A percentile compares a stretch with the other conserved stretches of the same genome.
Conservation (phyloP, 2,888 invertebrate genomes). For the Apamea sordens region DNA sequence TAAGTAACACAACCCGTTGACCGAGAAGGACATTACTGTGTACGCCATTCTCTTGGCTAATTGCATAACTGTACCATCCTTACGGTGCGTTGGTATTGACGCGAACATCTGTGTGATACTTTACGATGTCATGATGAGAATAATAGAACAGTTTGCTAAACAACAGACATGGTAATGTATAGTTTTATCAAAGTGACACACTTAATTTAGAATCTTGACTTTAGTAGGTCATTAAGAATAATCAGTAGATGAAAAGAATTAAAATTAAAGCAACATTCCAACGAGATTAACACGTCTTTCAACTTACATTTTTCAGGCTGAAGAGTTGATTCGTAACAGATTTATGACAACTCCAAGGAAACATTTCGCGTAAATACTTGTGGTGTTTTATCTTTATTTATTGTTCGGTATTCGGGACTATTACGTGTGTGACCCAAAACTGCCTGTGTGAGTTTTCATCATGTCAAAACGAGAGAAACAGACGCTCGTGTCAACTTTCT, state of each 20-base stretch:
- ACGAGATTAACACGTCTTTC: slow-evolving; percentile 70
- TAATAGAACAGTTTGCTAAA: slow-evolving; percentile 50
- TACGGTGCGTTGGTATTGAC: slow-evolving; percentile 61
- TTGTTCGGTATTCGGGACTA: slow-evolving; percentile 81
- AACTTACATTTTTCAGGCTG: slow-evolving; percentile 68
- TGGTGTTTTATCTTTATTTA: slow-evolving; percentile 70
- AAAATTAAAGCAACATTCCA: slow-evolving; percentile 49
- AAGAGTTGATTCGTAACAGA: slow-evolving; percentile 67
- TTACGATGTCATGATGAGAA: slow-evolving; percentile 54
- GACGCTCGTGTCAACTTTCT: slow-evolving; percentile 84
- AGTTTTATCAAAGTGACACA: slow-evolving; percentile 37
- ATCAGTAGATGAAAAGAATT: slow-evolving; percentile 32
- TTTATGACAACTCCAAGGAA: slow-evolving; percentile 72
- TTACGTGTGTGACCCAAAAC: slow-evolving; percentile 86
- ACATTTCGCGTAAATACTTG: slow-evolving; percentile 72
- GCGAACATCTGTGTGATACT: slow-evolving; percentile 66
- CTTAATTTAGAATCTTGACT: slow-evolving; percentile 45
- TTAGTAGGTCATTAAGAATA: slow-evolving; percentile 59
- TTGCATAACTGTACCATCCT: slow-evolving; percentile 80
- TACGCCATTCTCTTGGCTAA: slow-evolving; percentile 77
- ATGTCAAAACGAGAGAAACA: slow-evolving; percentile 78
- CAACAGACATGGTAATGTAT: slow-evolving; percentile 36
- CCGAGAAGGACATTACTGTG: slow-evolving; percentile 77
- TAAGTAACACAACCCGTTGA: slow-evolving; percentile 73
- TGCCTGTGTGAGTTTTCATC: slow-evolving; percentile 81